Conservation (phyloP, 2,888 invertebrate genomes). For the Anorthoa munda region DNA sequence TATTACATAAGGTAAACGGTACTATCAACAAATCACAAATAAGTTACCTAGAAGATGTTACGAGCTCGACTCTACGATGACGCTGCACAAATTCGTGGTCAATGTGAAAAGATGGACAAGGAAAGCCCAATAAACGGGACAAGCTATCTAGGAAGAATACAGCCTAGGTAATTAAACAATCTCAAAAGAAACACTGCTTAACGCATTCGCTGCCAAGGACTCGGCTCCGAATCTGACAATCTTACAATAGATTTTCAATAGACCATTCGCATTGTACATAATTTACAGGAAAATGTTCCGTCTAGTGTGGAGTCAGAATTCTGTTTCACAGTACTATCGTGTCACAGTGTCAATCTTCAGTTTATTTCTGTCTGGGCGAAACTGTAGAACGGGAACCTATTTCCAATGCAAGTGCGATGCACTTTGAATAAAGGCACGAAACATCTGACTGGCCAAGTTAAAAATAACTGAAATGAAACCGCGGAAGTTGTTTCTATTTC, state of each 20-base stretch:
- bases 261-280: conserved; percentile 18
- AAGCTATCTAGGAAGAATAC: neutral
- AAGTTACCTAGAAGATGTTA: neutral
- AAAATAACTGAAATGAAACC: conserved; percentile 63
- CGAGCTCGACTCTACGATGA: neutral
- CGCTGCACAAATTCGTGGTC: neutral
- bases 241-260: neutral
- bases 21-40: neutral
- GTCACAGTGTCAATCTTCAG: conserved; percentile 59
- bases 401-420: conserved; percentile 81
- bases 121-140: neutral
- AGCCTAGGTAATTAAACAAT: neutral
- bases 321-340: conserved; percentile 9
- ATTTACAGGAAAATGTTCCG: neutral
- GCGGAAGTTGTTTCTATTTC: conserved; percentile 60
- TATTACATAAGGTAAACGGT: neutral
- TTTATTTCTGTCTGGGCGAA: conserved; percentile 70
- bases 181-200: neutral
- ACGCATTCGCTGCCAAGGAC: too few relatives aligned
- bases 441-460: conserved; percentile 66
- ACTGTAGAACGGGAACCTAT: conserved; percentile 76
- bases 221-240: too few relatives aligned
- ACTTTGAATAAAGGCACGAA: conserved; percentile 77
- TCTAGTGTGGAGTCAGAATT: conserved; percentile 24
- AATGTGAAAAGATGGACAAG: neutral